phyloP scores from a whole-genome alignment of 2,797 vertebrate species.

The Gobionotothen gibberifrons region DNA sequence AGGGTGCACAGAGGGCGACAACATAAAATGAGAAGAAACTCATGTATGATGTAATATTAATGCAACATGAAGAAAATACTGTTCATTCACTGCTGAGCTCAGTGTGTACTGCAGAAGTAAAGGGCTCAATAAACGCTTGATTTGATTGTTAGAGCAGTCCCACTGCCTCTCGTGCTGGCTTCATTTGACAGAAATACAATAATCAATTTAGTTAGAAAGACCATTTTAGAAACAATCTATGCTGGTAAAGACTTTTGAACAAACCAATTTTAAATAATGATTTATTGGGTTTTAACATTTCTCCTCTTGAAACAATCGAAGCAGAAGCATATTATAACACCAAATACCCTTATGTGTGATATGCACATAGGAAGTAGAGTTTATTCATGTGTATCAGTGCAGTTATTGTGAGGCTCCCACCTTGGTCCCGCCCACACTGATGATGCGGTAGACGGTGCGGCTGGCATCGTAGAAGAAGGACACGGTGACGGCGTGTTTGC shows the following conservation, averaged over 20 bases:
- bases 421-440: conserved; percentile 97
- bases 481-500: conserved; percentile 94
- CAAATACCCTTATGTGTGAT: background rate
- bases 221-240: background rate
- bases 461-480: conserved; percentile 96
- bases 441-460: conserved; percentile 94
- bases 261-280: background rate
- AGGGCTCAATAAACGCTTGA: background rate
- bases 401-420: conserved; percentile 66
- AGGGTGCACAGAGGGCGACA: background rate
- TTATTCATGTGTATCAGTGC: background rate
- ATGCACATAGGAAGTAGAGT: background rate
- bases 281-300: background rate
- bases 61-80: conserved; percentile 5
- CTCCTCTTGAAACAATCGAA: background rate
- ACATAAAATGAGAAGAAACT: conserved; percentile 6
- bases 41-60: background rate
- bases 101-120: background rate
- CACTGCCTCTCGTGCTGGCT: background rate
- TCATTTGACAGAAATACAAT: conserved; percentile 12
- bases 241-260: background rate
- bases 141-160: background rate
- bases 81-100: background rate
- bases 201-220: background rate
- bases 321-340: background rate